Conservation (phyloP, 2,888 invertebrate genomes). For the Microctonus brassicae region DNA sequence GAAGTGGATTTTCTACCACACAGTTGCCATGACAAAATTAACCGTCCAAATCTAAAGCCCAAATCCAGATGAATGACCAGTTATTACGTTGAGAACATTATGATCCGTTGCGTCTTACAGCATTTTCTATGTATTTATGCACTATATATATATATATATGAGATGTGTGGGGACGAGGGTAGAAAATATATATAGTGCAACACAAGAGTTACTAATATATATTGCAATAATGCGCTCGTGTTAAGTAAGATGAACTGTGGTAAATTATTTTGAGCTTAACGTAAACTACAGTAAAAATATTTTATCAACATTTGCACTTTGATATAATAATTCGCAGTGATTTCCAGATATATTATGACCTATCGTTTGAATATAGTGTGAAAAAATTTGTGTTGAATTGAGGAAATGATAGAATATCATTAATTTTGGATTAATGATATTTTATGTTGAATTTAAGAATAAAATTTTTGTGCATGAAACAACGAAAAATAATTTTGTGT, state of each 20-base stretch:
- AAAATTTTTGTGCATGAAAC: too few relatives aligned
- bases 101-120: slow-evolving; percentile 59
- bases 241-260: slow-evolving; percentile 58
- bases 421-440: too few relatives aligned
- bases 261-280: slow-evolving; percentile 49
- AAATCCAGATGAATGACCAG: slow-evolving; percentile 57
- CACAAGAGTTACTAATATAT: slow-evolving; percentile 50
- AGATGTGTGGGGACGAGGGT: too few relatives aligned
- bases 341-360: too few relatives aligned
- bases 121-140: slow-evolving; percentile 46
- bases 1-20: background rate
- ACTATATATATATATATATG: too few relatives aligned
- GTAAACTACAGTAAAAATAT: background rate
- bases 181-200: slow-evolving; percentile 16
- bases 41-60: slow-evolving; percentile 23
- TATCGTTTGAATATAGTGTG: too few relatives aligned
- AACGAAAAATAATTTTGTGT: too few relatives aligned
- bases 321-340: too few relatives aligned
- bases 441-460: too few relatives aligned
- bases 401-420: too few relatives aligned
- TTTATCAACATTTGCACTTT: too few relatives aligned
- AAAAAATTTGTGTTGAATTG: too few relatives aligned
- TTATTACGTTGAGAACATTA: slow-evolving; percentile 56
- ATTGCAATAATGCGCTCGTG: slow-evolving; percentile 41
- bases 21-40: slow-evolving; percentile 18